A percentile compares a stretch with the other conserved stretches of the same genome.
These are phyloP conservation scores for Perizoma affinitatum DNA, from an alignment of 2,888 invertebrate genomes.

Conservation along the genomic window DNA sequence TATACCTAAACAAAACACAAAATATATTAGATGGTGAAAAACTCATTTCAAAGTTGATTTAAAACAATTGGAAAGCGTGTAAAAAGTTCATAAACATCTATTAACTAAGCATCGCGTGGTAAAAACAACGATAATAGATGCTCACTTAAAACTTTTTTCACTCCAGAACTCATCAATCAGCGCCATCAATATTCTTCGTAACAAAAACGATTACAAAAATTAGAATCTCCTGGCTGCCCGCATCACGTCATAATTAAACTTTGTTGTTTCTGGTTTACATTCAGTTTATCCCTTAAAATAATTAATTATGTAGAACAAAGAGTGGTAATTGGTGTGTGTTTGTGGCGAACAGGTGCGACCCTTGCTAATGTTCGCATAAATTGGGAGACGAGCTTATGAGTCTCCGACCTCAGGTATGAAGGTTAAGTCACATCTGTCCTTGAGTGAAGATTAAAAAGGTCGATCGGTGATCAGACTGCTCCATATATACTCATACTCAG, in stretches of 20 bases:
- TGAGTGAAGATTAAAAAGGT: not conserved
- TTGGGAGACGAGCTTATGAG: constrained; percentile 24
- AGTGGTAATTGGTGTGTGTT: constrained; percentile 34
- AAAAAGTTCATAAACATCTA: constrained; percentile 23
- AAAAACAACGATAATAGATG: constrained; percentile 23
- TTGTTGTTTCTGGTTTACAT: constrained; percentile 51
- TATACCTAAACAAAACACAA: constrained; percentile 1
- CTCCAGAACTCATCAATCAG: constrained; percentile 32
- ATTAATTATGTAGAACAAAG: constrained; percentile 36
- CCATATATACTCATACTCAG: too few species aligned
- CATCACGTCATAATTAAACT: constrained; percentile 47
- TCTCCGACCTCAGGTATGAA: constrained; percentile 18
- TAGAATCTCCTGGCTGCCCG: constrained; percentile 15
- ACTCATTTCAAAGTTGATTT: constrained; percentile 9
- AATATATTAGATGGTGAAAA: constrained; percentile 2
- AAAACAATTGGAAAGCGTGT: constrained; percentile 19
- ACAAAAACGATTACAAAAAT: constrained; percentile 24
- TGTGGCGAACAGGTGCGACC: constrained; percentile 30
- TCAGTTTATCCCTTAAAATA: constrained; percentile 30
- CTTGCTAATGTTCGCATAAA: constrained; percentile 34
- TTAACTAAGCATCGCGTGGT: constrained; percentile 30
- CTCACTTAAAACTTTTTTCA: constrained; percentile 36
- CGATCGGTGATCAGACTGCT: not conserved
- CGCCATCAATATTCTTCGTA: constrained; percentile 19
- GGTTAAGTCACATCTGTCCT: constrained; percentile 15